Conservation (phyloP, 2,113 vertebrate genomes). For the Lycocorax pyrrhopterus region DNA sequence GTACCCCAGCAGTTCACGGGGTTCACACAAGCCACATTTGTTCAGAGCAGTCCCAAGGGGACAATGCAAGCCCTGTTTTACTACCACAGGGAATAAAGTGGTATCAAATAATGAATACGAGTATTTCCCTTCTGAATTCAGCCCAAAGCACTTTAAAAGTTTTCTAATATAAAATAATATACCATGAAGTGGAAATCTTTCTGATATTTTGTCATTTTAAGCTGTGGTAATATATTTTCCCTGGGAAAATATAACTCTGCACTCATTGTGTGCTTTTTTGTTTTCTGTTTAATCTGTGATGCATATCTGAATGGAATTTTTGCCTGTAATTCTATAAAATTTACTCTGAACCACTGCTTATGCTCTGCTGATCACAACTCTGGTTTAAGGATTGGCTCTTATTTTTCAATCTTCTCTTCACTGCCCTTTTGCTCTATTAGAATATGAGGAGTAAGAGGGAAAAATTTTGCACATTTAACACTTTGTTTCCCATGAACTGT, state of each 20-base stretch:
- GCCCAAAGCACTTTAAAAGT: conserved; percentile 35
- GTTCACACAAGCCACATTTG: not conserved
- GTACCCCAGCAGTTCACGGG: not conserved
- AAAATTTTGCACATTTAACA: conserved; percentile 23
- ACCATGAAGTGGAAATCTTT: conserved; percentile 60
- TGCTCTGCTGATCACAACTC: conserved; percentile 60
- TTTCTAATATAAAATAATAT: conserved; percentile 50
- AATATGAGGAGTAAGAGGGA: not conserved
- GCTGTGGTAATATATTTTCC: conserved; percentile 38
- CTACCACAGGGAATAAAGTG: not conserved
- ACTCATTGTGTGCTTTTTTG: conserved; percentile 9
- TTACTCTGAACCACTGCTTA: conserved; percentile 37
- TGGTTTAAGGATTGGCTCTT: conserved; percentile 26
- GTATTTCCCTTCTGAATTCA: conserved; percentile 38
- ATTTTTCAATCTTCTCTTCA: conserved; percentile 53
- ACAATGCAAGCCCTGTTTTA: conserved; percentile 32
- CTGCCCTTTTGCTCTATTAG: not conserved
- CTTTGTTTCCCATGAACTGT: not conserved
- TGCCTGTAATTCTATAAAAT: conserved; percentile 55
- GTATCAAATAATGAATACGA: conserved; percentile 36
- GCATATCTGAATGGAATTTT: conserved; percentile 62
- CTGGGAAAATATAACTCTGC: not conserved
- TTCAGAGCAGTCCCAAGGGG: not conserved
- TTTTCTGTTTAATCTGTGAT: conserved; percentile 64
- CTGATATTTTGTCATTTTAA: conserved; percentile 59